Evolutionary conservation across 2,797 vertebrate genomes (phyloP).

Genomic region (Margarornis squamiger): DNA sequence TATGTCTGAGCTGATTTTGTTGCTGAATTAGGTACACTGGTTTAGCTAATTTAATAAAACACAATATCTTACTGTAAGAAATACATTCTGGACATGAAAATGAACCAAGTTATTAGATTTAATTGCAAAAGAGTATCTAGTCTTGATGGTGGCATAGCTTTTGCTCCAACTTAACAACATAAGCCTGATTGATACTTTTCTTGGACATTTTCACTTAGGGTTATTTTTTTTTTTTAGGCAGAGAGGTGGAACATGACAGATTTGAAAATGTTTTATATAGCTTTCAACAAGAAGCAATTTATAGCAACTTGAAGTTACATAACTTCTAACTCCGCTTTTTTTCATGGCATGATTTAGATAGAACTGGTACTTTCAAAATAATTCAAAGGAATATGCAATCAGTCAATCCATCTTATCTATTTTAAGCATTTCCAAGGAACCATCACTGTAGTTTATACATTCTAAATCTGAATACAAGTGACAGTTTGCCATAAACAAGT

Average conservation of each 20-base stretch:
- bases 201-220: slow-evolving; percentile 10
- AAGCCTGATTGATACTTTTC: slow-evolving; percentile 3
- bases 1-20: not conserved
- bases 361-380: slow-evolving; percentile 49
- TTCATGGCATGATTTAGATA: slow-evolving; percentile 41
- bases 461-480: slow-evolving; percentile 17
- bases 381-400: slow-evolving; percentile 63
- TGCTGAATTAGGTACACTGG: not conserved
- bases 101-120: not conserved
- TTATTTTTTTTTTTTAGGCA: not conserved
- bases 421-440: slow-evolving; percentile 42
- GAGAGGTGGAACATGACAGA: slow-evolving; percentile 59
- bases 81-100: not conserved
- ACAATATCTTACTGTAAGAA: not conserved
- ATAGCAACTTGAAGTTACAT: slow-evolving; percentile 57
- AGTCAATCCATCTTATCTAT: slow-evolving; percentile 52
- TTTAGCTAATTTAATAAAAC: not conserved
- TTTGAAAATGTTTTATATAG: slow-evolving; percentile 63
- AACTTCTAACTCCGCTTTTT: slow-evolving; percentile 53
- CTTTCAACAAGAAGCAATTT: slow-evolving; percentile 60
- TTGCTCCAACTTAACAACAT: not conserved
- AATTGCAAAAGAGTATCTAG: not conserved
- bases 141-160: not conserved
- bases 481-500: slow-evolving; percentile 37
- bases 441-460: slow-evolving; percentile 4